phyloP scores from a whole-genome alignment of 2,797 vertebrate species.

The Cebuella pygmaea region DNA sequence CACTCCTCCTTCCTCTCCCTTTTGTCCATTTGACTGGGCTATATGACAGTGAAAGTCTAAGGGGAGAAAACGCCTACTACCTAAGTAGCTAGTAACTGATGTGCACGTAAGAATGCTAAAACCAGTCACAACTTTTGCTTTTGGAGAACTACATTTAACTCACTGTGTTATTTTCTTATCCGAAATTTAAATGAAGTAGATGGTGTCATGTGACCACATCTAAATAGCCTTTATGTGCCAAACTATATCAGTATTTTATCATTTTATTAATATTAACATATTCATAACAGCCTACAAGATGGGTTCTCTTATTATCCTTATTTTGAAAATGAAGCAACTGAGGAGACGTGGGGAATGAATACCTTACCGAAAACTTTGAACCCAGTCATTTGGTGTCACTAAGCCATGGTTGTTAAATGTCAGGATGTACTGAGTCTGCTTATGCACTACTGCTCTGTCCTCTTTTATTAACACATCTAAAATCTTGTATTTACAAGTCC shows the following conservation, averaged over 20 bases:
- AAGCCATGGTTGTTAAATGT: neutral
- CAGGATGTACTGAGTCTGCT: neutral
- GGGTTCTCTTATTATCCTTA: neutral
- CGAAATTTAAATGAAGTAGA: conserved; percentile 13
- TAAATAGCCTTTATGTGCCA: neutral
- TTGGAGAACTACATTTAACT: neutral
- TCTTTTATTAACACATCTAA: conserved; percentile 34
- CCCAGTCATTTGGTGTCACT: neutral
- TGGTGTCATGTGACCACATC: neutral
- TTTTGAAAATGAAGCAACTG: neutral
- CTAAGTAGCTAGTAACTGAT: neutral
- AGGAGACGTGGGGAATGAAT: neutral
- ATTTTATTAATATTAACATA: neutral
- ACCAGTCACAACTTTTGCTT: neutral
- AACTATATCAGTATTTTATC: neutral
- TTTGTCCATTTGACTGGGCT: neutral
- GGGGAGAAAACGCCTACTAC: neutral
- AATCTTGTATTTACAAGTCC: neutral
- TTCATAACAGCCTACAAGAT: neutral
- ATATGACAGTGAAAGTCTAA: neutral
- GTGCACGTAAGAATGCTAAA: neutral
- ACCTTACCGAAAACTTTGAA: neutral
- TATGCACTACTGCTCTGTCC: neutral
- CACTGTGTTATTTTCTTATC: neutral
- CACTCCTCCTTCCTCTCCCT: neutral